These are phyloP conservation scores for Gymnothorax javanicus DNA, from an alignment of 2,797 vertebrate species.

Conservation along the genomic window DNA sequence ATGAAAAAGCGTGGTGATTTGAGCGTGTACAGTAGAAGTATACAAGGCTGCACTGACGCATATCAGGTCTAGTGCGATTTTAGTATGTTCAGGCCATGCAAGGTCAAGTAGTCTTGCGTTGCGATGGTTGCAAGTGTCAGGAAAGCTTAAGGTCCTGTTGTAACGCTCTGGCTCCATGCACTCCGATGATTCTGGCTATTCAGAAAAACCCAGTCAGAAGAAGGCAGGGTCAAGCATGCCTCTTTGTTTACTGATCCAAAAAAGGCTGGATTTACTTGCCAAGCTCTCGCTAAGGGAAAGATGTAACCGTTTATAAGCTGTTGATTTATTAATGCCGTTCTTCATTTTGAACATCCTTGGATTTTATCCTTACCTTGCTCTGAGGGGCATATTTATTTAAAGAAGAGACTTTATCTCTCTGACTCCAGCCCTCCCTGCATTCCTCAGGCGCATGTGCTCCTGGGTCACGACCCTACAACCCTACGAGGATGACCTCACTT, in stretches of 20 bases:
- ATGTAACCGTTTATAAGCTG: not conserved
- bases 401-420: not conserved
- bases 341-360: not conserved
- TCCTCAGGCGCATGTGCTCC: not conserved
- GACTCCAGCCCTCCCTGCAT: not conserved
- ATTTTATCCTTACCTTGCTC: not conserved
- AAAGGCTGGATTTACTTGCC: not conserved
- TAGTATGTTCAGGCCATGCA: not conserved
- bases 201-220: not conserved
- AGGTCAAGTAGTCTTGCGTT: not conserved
- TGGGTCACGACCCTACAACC: not conserved
- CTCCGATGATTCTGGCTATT: not conserved
- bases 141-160: not conserved
- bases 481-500: slow-evolving; percentile 7
- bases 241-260: not conserved
- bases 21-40: not conserved
- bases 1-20: not conserved
- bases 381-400: not conserved
- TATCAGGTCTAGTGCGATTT: not conserved
- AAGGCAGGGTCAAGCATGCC: not conserved
- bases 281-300: not conserved
- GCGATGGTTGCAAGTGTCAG: not conserved
- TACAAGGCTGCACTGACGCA: not conserved
- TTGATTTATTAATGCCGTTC: not conserved
- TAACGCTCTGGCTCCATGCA: not conserved